These are phyloP conservation scores for Ophraella communa DNA, from an alignment of 2,888 invertebrate genomes.

Conservation along the genomic window DNA sequence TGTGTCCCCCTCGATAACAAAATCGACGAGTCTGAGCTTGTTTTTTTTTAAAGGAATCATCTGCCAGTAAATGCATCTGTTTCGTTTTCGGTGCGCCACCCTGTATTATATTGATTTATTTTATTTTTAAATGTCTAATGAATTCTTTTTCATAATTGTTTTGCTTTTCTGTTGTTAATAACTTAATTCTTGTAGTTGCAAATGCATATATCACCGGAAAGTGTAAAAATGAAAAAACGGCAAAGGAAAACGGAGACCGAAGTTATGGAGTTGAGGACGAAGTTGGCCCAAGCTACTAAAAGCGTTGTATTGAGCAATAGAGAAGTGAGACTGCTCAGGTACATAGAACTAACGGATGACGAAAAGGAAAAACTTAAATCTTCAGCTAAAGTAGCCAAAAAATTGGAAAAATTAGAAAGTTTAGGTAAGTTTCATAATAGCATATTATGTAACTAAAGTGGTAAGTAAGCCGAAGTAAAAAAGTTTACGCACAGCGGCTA, in stretches of 20 bases:
- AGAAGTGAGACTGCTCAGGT: conserved; percentile 82
- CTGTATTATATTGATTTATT: not conserved
- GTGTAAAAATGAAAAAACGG: conserved; percentile 85
- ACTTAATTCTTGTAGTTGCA: conserved; percentile 65
- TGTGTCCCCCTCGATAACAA: too few relatives aligned
- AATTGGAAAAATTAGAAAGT: conserved; percentile 87
- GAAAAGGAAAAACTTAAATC: conserved; percentile 91
- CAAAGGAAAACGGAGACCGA: conserved; percentile 91
- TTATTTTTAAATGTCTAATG: not conserved
- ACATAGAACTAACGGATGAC: conserved; percentile 89
- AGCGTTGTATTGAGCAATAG: conserved; percentile 90
- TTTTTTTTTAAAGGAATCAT: too few relatives aligned
- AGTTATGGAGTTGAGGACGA: conserved; percentile 83
- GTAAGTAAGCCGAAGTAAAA: too few relatives aligned
- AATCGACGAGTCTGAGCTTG: too few relatives aligned
- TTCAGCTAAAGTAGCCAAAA: conserved; percentile 90
- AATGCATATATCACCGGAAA: conserved; percentile 84
- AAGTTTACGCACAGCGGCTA: too few relatives aligned
- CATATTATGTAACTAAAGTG: too few relatives aligned
- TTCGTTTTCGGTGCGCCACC: too few relatives aligned
- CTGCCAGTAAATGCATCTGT: too few relatives aligned
- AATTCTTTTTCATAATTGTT: not conserved
- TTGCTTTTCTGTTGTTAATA: too few relatives aligned
- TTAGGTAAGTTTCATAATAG: conserved; percentile 59
- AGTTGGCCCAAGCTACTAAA: conserved; percentile 80